Percentiles rank a stretch among this genome's conserved stretches.
Evolutionary conservation across 2,797 vertebrate species (phyloP).

Genomic region (Dendrocincla tyrannina): DNA sequence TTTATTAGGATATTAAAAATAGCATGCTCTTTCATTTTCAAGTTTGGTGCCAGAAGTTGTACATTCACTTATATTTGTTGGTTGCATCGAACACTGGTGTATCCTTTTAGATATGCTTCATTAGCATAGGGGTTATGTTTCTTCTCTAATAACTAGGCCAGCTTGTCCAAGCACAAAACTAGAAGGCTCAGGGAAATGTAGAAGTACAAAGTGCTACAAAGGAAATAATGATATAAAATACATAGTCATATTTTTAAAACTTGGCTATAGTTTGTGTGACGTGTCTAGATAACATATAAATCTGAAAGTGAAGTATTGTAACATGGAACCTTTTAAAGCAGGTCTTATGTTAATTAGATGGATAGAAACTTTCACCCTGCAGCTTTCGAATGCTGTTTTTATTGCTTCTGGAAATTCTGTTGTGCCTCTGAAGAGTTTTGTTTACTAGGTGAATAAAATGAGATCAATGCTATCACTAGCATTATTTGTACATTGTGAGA

Average conservation of each 20-base stretch:
- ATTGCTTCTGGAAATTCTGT: not conserved
- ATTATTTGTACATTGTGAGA: not conserved
- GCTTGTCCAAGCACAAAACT: not conserved
- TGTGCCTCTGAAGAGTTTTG: not conserved
- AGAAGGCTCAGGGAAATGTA: not conserved
- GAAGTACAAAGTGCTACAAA: not conserved
- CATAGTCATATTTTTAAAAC: not conserved
- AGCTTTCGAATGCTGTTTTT: not conserved
- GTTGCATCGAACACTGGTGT: not conserved
- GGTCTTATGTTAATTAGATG: not conserved
- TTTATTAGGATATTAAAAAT: not conserved
- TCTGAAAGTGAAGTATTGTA: not conserved
- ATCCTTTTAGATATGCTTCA: not conserved
- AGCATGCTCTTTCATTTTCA: not conserved
- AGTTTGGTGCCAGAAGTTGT: not conserved
- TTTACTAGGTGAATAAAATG: not conserved
- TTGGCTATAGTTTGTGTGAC: not conserved
- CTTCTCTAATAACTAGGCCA: not conserved
- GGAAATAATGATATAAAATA: not conserved
- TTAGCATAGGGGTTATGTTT: not conserved
- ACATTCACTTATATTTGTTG: not conserved
- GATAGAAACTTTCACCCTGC: not conserved
- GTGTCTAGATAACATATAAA: not conserved
- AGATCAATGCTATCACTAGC: not conserved
- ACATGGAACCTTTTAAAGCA: not conserved